phyloP scores from a whole-genome alignment of 2,797 vertebrate species.

The Rallus crepitans region DNA sequence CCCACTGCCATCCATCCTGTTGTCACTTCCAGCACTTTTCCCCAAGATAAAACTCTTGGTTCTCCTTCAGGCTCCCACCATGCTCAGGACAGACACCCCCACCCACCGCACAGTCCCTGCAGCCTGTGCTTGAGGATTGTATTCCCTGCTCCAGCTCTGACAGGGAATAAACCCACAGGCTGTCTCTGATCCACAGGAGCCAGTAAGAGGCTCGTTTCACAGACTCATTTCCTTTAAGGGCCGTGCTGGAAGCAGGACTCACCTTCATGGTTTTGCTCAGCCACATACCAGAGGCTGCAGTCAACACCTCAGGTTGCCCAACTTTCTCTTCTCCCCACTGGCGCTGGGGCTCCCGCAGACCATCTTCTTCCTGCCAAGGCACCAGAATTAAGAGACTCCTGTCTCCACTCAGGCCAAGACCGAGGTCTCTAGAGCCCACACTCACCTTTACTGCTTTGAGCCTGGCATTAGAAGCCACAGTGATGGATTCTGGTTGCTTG shows the following conservation, averaged over 20 bases:
- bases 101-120: neutral
- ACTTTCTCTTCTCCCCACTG: neutral
- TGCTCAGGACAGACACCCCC: neutral
- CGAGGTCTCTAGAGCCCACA: neutral
- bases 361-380: neutral
- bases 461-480: neutral
- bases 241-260: neutral
- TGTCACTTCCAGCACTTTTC: neutral
- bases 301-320: neutral
- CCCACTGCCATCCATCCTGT: conserved; percentile 35
- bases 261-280: neutral
- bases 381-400: neutral
- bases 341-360: neutral
- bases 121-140: rapidly evolving
- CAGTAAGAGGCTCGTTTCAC: neutral
- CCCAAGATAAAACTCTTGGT: rapidly evolving
- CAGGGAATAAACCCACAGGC: neutral
- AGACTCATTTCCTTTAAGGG: rapidly evolving
- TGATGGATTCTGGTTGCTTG: neutral
- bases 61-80: neutral
- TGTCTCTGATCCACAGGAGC: neutral
- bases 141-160: neutral
- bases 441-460: neutral
- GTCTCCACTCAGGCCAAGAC: neutral
- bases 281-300: neutral